phyloP scores from a whole-genome alignment of 2,888 invertebrate genomes.

The Zonitis immaculata region DNA sequence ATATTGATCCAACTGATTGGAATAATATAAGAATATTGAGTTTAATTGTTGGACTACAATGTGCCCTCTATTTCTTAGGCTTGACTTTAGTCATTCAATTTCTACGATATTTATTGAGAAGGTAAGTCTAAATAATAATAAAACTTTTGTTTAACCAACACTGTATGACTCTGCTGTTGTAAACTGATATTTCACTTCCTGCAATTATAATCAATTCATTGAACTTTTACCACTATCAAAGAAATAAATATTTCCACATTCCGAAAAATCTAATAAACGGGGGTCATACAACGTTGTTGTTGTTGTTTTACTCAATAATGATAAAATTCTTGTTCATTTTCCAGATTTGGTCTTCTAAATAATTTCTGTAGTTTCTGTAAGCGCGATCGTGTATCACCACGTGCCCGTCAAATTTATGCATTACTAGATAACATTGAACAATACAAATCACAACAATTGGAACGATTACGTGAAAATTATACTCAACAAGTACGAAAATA shows the following conservation, averaged over 20 bases:
- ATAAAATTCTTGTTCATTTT: slow-evolving; percentile 35
- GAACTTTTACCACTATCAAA: too few relatives aligned
- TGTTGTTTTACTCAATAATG: not conserved
- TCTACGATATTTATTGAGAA: slow-evolving; percentile 63
- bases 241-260: too few relatives aligned
- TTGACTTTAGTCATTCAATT: slow-evolving; percentile 77
- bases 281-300: too few relatives aligned
- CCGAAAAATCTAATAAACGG: too few relatives aligned
- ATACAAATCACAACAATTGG: slow-evolving; percentile 84
- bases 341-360: slow-evolving; percentile 64
- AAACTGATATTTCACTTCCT: too few relatives aligned
- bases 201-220: too few relatives aligned
- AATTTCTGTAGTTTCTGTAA: slow-evolving; percentile 74
- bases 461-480: slow-evolving; percentile 86
- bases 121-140: too few relatives aligned
- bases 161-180: too few relatives aligned
- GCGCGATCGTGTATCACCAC: slow-evolving; percentile 65
- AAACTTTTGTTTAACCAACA: too few relatives aligned
- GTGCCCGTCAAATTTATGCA: slow-evolving; percentile 77
- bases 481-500: slow-evolving; percentile 71
- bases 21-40: slow-evolving; percentile 79
- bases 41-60: slow-evolving; percentile 73
- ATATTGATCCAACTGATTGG: slow-evolving; percentile 77
- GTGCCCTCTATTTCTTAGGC: slow-evolving; percentile 74
- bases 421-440: slow-evolving; percentile 88